Conservation (phyloP, 35 echinoderm and acorn worm genomes). For the Chiridota heheva region DNA sequence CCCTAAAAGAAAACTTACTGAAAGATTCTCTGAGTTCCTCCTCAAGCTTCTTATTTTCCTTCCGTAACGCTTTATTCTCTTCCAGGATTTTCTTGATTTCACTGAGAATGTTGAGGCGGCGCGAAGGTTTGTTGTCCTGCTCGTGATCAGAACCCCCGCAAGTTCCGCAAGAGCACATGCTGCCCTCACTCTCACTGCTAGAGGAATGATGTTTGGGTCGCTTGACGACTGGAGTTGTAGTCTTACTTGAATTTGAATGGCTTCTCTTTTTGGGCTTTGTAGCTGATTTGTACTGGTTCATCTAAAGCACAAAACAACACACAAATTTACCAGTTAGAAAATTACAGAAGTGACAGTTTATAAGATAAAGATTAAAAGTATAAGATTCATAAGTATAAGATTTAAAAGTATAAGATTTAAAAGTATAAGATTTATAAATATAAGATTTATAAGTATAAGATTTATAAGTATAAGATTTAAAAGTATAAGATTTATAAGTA, state of each 20-base stretch:
- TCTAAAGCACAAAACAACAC: too few species aligned
- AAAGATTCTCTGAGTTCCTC: conserved; percentile 25
- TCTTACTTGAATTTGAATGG: background rate
- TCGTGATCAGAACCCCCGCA: conserved; percentile 19
- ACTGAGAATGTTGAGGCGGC: conserved; percentile 13
- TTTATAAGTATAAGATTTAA: too few species aligned
- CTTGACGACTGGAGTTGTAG: background rate
- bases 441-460: too few species aligned
- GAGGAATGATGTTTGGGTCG: background rate
- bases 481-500: too few species aligned
- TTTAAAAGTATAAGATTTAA: too few species aligned
- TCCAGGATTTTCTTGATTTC: conserved; percentile 32
- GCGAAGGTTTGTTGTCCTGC: background rate
- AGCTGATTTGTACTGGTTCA: conserved; percentile 36
- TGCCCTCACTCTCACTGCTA: conserved; percentile 21
- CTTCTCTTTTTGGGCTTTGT: background rate
- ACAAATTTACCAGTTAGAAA: too few species aligned
- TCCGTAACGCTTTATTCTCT: conserved; percentile 27
- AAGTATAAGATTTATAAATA: too few species aligned
- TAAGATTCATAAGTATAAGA: too few species aligned
- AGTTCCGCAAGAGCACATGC: conserved; percentile 32
- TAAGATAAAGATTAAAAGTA: too few species aligned
- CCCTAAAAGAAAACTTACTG: background rate
- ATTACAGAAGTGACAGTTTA: too few species aligned
- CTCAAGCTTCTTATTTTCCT: conserved; percentile 32